A percentile compares a stretch with the other conserved stretches of the same genome.
Conservation (phyloP, 2,113 vertebrate genomes). For the Bos taurus region ARS-UCD2.0 NC_037328.1:27341501-27342000, state of each 20-base stretch:
- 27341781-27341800: not conserved
- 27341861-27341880: not conserved
- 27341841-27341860: not conserved
- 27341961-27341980: not conserved
- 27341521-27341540: not conserved
- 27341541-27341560: not conserved
- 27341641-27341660: not conserved
- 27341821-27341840: not conserved
- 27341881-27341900: not conserved
- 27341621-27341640: not conserved
- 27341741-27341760: not conserved
- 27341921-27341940: not conserved
- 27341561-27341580: not conserved
- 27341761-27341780: not conserved
- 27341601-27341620: not conserved
- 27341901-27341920: not conserved
- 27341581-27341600: not conserved
- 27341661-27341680: not conserved
- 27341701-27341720: not conserved
- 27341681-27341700: not conserved
- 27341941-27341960: not conserved
- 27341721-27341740: not conserved
- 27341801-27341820: not conserved
- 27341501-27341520: no score
- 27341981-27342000: not conserved